Evolutionary conservation across 2,797 vertebrate species (phyloP).

Genomic region (Spinibarbus caldwelli): DNA sequence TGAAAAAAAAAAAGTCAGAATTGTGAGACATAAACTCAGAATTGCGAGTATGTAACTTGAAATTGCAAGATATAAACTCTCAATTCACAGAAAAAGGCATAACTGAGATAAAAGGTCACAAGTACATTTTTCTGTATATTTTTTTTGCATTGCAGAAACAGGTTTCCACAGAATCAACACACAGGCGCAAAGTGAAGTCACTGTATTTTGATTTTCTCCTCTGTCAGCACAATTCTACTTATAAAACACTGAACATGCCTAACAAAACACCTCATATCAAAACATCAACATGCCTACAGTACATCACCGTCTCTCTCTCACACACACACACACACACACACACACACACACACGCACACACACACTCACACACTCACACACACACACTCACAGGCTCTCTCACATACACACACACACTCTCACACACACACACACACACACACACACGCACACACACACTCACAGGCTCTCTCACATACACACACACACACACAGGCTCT

Average conservation of each 20-base stretch:
- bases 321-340: background rate
- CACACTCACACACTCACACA: no score
- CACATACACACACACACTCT: no score
- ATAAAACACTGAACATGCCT: background rate
- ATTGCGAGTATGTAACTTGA: no score
- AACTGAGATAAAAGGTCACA: background rate
- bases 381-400: no score
- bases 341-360: no score
- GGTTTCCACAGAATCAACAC: background rate
- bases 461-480: no score
- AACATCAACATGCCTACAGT: conserved; percentile 27
- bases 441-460: no score
- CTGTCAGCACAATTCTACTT: background rate
- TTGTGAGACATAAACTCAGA: no score
- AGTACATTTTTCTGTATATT: background rate
- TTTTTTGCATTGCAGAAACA: background rate
- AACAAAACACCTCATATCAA: conserved; percentile 29
- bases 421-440: no score
- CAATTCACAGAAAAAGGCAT: background rate
- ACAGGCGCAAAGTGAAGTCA: no score
- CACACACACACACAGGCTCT: no score
- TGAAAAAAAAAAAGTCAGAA: no score
- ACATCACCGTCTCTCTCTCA: background rate
- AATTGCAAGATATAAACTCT: background rate
- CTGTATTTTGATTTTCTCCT: background rate